Base-by-base conservation (phyloP, 2,888 invertebrate genomes). In the Idaea dimidiata region DNA sequence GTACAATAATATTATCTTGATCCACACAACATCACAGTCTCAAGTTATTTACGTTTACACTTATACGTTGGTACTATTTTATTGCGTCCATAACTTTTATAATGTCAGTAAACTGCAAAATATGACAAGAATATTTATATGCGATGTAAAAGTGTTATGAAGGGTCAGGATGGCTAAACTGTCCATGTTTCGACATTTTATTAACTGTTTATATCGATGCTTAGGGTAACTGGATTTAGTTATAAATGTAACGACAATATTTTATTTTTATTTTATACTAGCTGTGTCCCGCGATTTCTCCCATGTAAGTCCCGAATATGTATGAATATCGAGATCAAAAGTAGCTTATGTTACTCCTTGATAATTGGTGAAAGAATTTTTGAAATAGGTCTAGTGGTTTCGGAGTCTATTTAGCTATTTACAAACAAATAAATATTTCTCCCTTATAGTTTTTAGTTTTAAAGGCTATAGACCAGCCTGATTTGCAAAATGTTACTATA, bases 71-170 rank as follows among this genome's bases (percentile, higher is more conserved):
- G 5, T 24, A 43, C 43, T 74, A 77, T 84, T 84, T 83, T 81
- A 83, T 79, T 76, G 69, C 74, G 72, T 73, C 71, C 70, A 74
- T 82, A 75, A 80, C 75, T 77, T 85, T 85, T 82, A 81, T 78
- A 79, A 77, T 78, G 76, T 76, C 73, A 79, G 78, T 81, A 82
- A 82, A 82, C 72, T 75, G 71, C 72, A 75, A 69, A 78, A 80
- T 81, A 82, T 79, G 75, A 76, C 74, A 73, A 75, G 68, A 73
- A 70, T 75, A 79, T 82, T 80, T 80, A 81, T 82, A 81, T 82
- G 80, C 72, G 78, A 75, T 79, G 77, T 80, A 79, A 82, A 81
- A 82, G 77, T 79, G 78, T 79, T 80, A 80, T 77, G 76, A 70
- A 66, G 70, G 73, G 73, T 69, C 75, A 78, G 72, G 60, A 62